Percentiles rank a stretch among this genome's conserved stretches.
Evolutionary conservation across 2,888 invertebrate species (phyloP).

Genomic region (Dryocosmus kuriphilus): DNA sequence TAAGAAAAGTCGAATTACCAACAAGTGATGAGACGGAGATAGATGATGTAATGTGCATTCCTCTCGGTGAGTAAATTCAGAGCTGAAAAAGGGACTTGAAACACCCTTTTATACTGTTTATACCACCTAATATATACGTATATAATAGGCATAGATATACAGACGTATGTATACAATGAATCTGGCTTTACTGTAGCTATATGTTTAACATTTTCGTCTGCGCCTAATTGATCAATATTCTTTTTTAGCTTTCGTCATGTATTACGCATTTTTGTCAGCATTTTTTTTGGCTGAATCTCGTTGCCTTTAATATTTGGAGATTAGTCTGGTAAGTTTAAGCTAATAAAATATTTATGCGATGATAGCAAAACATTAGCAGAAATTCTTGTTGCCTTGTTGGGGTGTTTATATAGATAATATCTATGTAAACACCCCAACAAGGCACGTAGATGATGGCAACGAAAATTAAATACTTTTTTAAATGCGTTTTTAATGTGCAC

Average conservation of each 20-base stretch:
- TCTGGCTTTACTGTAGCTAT: too few relatives aligned
- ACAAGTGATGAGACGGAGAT: neutral
- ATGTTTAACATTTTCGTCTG: too few relatives aligned
- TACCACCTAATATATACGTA: too few relatives aligned
- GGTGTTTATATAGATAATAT: neutral
- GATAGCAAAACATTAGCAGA: too few relatives aligned
- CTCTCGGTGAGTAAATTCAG: neutral
- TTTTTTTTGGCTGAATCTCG: conserved; percentile 86
- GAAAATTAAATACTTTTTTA: neutral
- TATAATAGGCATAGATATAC: too few relatives aligned
- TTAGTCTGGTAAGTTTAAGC: conserved; percentile 81
- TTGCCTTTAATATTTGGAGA: conserved; percentile 84
- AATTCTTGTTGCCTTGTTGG: too few relatives aligned
- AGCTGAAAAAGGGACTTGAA: too few relatives aligned
- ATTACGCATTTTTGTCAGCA: conserved; percentile 83
- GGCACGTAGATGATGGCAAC: neutral
- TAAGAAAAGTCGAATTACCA: conserved; percentile 4
- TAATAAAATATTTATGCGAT: neutral
- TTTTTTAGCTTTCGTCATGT: conserved; percentile 80
- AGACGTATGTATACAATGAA: too few relatives aligned
- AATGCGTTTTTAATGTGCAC: neutral
- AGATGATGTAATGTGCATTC: neutral
- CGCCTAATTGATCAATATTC: conserved; percentile 38
- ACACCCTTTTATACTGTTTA: too few relatives aligned
- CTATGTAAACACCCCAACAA: too few relatives aligned